phyloP scores from a whole-genome alignment of 2,113 vertebrate species.

The Anthoscopus minutus region DNA sequence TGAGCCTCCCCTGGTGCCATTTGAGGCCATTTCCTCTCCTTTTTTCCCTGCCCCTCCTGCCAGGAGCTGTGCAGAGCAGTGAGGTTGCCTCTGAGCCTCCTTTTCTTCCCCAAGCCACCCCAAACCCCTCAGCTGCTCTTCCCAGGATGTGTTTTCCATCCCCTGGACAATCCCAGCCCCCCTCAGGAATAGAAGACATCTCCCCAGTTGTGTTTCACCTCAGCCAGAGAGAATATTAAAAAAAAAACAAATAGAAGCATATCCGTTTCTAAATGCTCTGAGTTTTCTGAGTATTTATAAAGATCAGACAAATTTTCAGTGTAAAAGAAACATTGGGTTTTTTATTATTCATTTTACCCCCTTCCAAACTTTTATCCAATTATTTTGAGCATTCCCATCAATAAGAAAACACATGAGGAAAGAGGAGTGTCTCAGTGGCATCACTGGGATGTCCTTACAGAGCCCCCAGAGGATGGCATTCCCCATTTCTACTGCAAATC shows the following conservation, averaged over 20 bases:
- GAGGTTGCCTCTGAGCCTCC: not conserved
- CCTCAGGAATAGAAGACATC: not conserved
- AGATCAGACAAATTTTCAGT: not conserved
- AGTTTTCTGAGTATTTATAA: not conserved
- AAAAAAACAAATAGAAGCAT: not conserved
- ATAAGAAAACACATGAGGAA: not conserved
- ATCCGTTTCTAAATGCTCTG: not conserved
- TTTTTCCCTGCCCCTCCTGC: not conserved
- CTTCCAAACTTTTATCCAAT: not conserved
- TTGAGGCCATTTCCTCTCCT: not conserved
- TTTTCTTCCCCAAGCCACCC: not conserved
- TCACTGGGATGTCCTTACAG: not conserved
- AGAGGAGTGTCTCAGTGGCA: not conserved
- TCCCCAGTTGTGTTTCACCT: not conserved
- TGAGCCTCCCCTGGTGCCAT: not conserved
- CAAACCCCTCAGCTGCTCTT: not conserved
- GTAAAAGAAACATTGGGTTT: not conserved
- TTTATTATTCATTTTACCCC: not conserved
- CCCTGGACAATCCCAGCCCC: not conserved
- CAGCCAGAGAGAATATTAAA: not conserved
- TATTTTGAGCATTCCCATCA: rapidly evolving
- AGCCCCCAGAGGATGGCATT: rapidly evolving
- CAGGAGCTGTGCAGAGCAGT: not conserved
- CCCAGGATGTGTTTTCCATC: not conserved
- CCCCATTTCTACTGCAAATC: not conserved